phyloP scores from a whole-genome alignment of 92 coral and sea anemone genomes.

The Galaxea fascicularis region DNA sequence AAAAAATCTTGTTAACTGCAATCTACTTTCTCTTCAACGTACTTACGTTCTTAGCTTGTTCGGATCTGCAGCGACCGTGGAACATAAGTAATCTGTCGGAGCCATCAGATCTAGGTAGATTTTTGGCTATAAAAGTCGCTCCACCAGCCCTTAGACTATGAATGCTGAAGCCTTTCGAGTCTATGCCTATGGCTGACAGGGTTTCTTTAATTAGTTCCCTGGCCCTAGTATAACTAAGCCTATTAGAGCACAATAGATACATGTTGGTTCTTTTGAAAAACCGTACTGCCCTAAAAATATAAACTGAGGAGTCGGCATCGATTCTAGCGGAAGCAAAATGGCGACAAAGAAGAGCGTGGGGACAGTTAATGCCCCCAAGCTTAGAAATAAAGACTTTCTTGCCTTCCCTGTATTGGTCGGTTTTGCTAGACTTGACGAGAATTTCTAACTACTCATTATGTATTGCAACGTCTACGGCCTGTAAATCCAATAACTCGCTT shows the following conservation, averaged over 20 bases:
- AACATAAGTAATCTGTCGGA: slow-evolving; percentile 40
- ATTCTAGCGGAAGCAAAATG: slow-evolving; percentile 37
- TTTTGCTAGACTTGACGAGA: background rate
- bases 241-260: slow-evolving; percentile 12
- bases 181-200: slow-evolving; percentile 34
- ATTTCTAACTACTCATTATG: slow-evolving; percentile 7
- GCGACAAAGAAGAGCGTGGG: slow-evolving; percentile 38
- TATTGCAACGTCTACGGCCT: background rate
- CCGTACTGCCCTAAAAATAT: slow-evolving; percentile 1
- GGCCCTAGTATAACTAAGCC: slow-evolving; percentile 46
- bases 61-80: slow-evolving; percentile 56
- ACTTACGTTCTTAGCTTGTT: slow-evolving; percentile 45
- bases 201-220: slow-evolving; percentile 59
- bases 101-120: slow-evolving; percentile 13
- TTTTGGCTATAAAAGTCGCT: slow-evolving; percentile 37
- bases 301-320: background rate
- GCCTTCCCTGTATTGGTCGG: slow-evolving; percentile 16
- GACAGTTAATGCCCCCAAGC: slow-evolving; percentile 51
- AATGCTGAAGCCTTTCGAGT: slow-evolving; percentile 8
- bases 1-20: too few relatives aligned
- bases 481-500: slow-evolving; percentile 12
- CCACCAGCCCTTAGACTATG: slow-evolving; percentile 67
- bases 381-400: slow-evolving; percentile 37
- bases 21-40: background rate
- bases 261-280: background rate